phyloP scores from a whole-genome alignment of 2,797 vertebrate species.

The Rhincodon typus region DNA sequence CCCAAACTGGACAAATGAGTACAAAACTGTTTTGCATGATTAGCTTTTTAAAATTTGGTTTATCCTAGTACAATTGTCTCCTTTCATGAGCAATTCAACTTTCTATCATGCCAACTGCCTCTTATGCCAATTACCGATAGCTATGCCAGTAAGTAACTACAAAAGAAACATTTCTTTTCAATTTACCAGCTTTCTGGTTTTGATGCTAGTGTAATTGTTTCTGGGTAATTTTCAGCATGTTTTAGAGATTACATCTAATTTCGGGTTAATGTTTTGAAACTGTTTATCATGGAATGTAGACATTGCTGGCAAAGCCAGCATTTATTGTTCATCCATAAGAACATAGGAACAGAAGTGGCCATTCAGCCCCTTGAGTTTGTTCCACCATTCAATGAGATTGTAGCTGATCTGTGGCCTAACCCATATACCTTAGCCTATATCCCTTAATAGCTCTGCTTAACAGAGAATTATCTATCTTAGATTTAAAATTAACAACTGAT shows the following conservation, averaged over 20 bases:
- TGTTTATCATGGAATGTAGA: no score
- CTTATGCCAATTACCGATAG: not conserved
- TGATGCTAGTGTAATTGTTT: not conserved
- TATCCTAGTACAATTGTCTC: not conserved
- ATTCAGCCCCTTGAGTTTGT: no score
- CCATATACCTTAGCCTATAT: no score
- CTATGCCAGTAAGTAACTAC: not conserved
- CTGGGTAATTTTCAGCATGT: not conserved
- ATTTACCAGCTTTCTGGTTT: not conserved
- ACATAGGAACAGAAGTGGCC: no score
- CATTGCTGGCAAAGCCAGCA: no score
- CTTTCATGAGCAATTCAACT: not conserved
- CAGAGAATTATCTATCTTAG: no score
- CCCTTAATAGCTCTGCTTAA: no score
- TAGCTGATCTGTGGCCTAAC: no score
- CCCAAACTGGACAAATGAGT: not conserved
- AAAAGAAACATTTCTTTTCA: not conserved
- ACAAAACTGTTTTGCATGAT: not conserved
- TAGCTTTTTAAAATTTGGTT: not conserved
- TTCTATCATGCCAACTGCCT: not conserved
- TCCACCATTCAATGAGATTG: no score
- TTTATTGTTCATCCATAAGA: no score
- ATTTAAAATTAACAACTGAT: no score
- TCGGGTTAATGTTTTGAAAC: not conserved
- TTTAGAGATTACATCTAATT: not conserved